A percentile compares a stretch with the other conserved stretches of the same genome.
phyloP scores from a whole-genome alignment of 35 echinoderm and acorn worm species.

The Apostichopus parvimensis region DNA sequence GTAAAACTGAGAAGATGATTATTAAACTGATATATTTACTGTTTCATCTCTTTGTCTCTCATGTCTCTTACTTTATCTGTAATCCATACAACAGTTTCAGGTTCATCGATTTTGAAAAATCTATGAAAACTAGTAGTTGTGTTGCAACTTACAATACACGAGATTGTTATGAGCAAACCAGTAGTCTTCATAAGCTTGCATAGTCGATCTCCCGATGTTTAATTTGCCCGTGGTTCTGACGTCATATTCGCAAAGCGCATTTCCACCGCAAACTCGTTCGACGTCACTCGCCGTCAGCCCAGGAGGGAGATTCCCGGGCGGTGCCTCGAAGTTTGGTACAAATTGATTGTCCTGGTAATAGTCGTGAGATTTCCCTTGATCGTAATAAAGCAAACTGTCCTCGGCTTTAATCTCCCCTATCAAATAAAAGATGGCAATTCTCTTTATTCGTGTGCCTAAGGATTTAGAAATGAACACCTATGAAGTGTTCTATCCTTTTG shows the following conservation, averaged over 20 bases:
- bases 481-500: too few species aligned
- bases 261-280: slow-evolving; percentile 67
- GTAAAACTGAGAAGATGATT: too few species aligned
- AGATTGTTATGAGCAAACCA: slow-evolving; percentile 69
- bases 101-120: too few species aligned
- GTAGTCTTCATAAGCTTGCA: slow-evolving; percentile 79
- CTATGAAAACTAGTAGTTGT: too few species aligned
- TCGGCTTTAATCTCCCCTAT: slow-evolving; percentile 62
- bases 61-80: too few species aligned
- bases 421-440: not conserved
- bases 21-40: too few species aligned
- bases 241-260: slow-evolving; percentile 80
- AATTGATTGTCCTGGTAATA: slow-evolving; percentile 77
- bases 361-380: slow-evolving; percentile 55
- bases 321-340: slow-evolving; percentile 68
- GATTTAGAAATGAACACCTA: too few species aligned
- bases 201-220: slow-evolving; percentile 83
- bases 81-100: too few species aligned
- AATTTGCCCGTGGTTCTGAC: slow-evolving; percentile 74
- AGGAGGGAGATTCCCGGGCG: slow-evolving; percentile 29
- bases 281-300: slow-evolving; percentile 39
- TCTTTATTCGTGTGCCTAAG: too few species aligned
- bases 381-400: slow-evolving; percentile 67
- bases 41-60: too few species aligned
- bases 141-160: slow-evolving; percentile 52